Evolutionary conservation across 1,140 invertebrate species (phyloP), one percentile per base, ranked within the genome.

Genomic region (Cecropterus lyciades): DNA sequence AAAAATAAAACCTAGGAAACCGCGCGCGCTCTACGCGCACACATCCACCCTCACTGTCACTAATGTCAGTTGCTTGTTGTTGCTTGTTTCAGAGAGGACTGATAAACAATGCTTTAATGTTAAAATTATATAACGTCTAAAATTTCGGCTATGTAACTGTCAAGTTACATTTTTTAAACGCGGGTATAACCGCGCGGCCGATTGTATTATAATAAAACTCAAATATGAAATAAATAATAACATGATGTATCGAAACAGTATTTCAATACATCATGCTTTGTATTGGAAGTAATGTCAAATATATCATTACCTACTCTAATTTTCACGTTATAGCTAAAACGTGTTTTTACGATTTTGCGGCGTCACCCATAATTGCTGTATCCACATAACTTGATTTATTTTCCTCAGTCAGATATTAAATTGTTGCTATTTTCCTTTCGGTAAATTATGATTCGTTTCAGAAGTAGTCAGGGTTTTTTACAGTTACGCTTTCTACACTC

Each of bases 341-440:
- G 15, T 33, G 8, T 15, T 51, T 52, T 52, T 52, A 52, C 27
- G 49, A 16, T 52, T 52, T 33, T 52, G 49, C 49, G 27, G 10
- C 9, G 49, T 52, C 49, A 52, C 27, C 24, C 8, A 15, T 30
- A 15, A 52, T 52, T 11, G 49, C 49, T 52, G 49, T 27, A 52
- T 33, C 20, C 13, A 14, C 49, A 52, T 0, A 30, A 33, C 27
- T 27, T 30, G 48, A 52, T 52, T 52, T 52, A 52, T 33, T 30
- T 13, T 3, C 46, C 15, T 46, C 17, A 20, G 46, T 49, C 46
- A 24, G 24, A 49, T 49, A 49, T 24, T 49, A 49, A 49, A 49
- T 49, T 49, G 11, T 49, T 43, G 10, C 11, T 11, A n/a, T 20
- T 49, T 49, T 20, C 15, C 10, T 11, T 49, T 20, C 6, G 6